Percentiles rank a stretch among this genome's conserved stretches.
phyloP scores from a whole-genome alignment of 35 echinoderm and acorn worm genomes.

The Diadema setosum region DNA sequence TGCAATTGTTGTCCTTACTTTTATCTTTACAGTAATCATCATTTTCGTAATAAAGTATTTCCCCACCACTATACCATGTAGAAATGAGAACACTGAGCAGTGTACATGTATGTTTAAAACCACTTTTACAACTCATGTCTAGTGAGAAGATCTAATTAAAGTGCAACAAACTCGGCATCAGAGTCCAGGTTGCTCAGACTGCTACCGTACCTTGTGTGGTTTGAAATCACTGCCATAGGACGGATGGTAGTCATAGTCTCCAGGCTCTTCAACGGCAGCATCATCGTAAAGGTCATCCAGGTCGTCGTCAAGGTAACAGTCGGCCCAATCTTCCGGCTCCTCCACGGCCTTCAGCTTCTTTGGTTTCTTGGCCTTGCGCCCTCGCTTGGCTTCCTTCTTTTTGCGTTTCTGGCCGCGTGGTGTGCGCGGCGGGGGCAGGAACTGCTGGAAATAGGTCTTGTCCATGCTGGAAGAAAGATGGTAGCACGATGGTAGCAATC shows the following conservation, averaged over 20 bases:
- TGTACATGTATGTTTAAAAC: no score
- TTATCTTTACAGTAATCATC: no score
- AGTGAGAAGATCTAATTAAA: no score
- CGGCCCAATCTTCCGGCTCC: background rate
- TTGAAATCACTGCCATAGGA: background rate
- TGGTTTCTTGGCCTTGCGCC: background rate
- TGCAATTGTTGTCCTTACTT: no score
- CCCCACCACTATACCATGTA: no score
- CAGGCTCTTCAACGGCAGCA: background rate
- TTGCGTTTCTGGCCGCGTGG: background rate
- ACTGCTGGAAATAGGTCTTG: background rate
- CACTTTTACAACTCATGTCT: no score
- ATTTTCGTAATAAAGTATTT: no score
- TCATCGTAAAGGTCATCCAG: background rate
- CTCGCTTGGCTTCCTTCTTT: background rate
- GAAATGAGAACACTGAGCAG: no score
- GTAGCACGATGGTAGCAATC: no score
- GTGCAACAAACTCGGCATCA: no score
- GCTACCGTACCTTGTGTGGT: background rate
- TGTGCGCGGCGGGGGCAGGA: background rate
- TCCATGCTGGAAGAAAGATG: slow-evolving; percentile 2
- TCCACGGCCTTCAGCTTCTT: background rate
- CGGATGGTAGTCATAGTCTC: slow-evolving; percentile 7
- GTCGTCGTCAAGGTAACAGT: background rate
- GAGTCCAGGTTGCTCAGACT: no score